A percentile compares a stretch with the other conserved stretches of the same genome.
These are phyloP conservation scores for Eumerus sabulonum DNA, from an alignment of 2,888 invertebrate genomes.

Conservation along the genomic window DNA sequence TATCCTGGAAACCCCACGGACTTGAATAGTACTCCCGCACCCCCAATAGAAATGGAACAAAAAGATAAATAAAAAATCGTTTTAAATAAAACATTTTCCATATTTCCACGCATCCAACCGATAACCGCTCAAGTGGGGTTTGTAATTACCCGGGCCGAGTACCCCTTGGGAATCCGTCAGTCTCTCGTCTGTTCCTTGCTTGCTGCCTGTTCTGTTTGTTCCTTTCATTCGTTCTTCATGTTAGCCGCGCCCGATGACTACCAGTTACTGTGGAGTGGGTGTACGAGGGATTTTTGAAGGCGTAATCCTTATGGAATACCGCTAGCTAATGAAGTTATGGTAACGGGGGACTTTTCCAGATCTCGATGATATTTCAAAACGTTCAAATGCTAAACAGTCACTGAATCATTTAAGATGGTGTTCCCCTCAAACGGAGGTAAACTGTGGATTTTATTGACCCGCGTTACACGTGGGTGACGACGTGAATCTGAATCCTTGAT, in stretches of 20 bases:
- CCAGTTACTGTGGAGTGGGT: background rate
- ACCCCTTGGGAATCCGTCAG: conserved; percentile 21
- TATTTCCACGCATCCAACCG: conserved; percentile 29
- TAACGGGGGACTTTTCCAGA: conserved; percentile 7
- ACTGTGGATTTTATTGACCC: conserved; percentile 9
- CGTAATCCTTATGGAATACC: conserved; percentile 31
- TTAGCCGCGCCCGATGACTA: background rate
- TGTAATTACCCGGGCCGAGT: conserved; percentile 38
- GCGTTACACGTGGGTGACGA: background rate
- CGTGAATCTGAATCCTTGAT: too few relatives aligned
- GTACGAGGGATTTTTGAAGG: background rate
- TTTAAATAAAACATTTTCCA: conserved; percentile 21
- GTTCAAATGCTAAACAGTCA: conserved; percentile 25
- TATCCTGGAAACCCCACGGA: conserved; percentile 28
- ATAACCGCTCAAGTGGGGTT: conserved; percentile 24
- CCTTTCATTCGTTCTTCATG: background rate
- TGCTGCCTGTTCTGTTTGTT: background rate
- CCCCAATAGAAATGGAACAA: too few relatives aligned
- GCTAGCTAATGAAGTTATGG: conserved; percentile 36
- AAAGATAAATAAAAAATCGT: too few relatives aligned
- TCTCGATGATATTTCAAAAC: conserved; percentile 13
- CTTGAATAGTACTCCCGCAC: background rate
- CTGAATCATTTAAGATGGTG: conserved; percentile 41
- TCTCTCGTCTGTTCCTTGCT: conserved; percentile 16
- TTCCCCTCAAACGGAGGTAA: conserved; percentile 14